Evolutionary conservation across 2,797 vertebrate species (phyloP), one percentile per base, ranked within the genome.

Genomic region (Sebastes diaconus): DNA sequence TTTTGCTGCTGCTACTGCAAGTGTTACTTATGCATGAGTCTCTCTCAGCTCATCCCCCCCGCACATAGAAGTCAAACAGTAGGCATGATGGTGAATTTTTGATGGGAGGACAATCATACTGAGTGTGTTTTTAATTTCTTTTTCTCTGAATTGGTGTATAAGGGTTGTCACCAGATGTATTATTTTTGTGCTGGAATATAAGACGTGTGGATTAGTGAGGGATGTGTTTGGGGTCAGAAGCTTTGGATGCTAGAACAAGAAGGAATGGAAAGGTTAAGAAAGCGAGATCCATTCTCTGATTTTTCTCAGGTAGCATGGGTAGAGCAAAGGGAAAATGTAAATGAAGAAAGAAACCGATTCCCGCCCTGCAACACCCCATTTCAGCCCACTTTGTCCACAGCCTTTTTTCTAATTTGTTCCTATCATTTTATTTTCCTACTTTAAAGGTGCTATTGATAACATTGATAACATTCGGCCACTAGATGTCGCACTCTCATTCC

Each of bases 11-110:
- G 93, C 94, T 95, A 95, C 93, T 95, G 94, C 94, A 94, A 96
- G 95, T 96, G 95, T 96, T 96, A 95, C 95, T 96, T 95, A 94
- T 86, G 95, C 95, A 96, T 94, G 94, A 92, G 91, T 91, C 78
- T 92, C 84, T 73, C 83, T 85, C 83, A 79, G 84, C 88, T 91
- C 90, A 90, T 84, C 79, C 77, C 77, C 79, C 85, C 73, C 64
- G 84, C 90, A 90, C 89, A 88, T 80, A 89, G 69, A 88, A 81
- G 73, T 68, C 34, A 79, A 79, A 78, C 66, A 72, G 67, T 85
- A 86, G 88, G 91, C 85, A 88, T 92, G 87, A 88, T 92, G 87
- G 32, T 77, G 80, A 65, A n/a, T 27, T 87, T 82, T 86, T 73
- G 74, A 73, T 84, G 79, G 79, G 91, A 86, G 90, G 91, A 94